Evolutionary conservation across 30 jellyfish, hydroid and myxozoan species (phyloP), one percentile per base, ranked within the genome.

Genomic region (Cassiopea andromeda): DNA sequence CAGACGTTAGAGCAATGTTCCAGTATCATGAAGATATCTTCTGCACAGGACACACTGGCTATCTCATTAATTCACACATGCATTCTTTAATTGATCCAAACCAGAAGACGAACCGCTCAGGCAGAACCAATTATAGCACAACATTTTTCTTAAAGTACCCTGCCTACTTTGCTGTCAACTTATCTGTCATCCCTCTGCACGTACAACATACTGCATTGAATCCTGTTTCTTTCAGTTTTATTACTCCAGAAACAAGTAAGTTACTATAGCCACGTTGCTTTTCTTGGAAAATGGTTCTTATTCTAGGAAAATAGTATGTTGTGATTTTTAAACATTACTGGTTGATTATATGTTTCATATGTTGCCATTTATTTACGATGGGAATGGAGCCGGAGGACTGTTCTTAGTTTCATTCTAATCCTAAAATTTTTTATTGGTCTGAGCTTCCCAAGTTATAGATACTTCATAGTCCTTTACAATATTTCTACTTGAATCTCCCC

Each of bases 1-100:
- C 79, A n/a, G 79, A 70, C 16, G 79, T 49, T 38, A 77, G 57
- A 77, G 74, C 3, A 18, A 77, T 16, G 86, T 48, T 77, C 49
- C 86, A 77, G 86, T 77, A 77, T 48, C 48, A 7, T 16, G 74
- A 12, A 45, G 50, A 43, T 1, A 19, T 3, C 7, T 47, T n/a
- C 49, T 46, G 75, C 74, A 27, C 73, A 27, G 49, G 46, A 16
- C 86, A 46, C 38, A n/a, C 49, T 48, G 86, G 86, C 48, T 77
- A 77, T 17, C 3, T 3, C 7, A 27, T 77, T 54, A 12, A 48
- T 60, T 15, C 70, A 1, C 16, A 1, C 57, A 74, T 7, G 27
- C 15, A 44, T 2, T 60, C 86, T 1, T 15, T 77, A 49, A 7
- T 46, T 15, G 54, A 77, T 46, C 15, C 74, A 15, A 19, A 49